Percentiles rank a stretch among this genome's conserved stretches.
Evolutionary conservation across 2,113 vertebrate genomes (phyloP).

Genomic region (Spea multiplicata): DNA sequence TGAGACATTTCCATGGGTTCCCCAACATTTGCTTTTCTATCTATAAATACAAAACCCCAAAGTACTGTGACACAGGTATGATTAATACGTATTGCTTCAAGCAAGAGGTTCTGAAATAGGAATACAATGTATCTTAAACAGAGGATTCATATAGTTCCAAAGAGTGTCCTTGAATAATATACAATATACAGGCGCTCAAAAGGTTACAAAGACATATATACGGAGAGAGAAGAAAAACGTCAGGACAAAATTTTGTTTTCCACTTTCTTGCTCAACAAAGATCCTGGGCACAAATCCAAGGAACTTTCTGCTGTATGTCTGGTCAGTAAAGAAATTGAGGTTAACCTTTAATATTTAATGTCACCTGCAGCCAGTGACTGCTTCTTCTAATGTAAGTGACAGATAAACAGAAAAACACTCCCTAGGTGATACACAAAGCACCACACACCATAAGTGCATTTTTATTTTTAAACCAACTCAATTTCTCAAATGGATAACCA

Average conservation of each 20-base stretch:
- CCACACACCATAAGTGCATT: slow-evolving; percentile 71
- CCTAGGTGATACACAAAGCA: slow-evolving; percentile 71
- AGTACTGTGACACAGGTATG: slow-evolving; percentile 22
- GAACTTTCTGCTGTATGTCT: slow-evolving; percentile 63
- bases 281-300: slow-evolving; percentile 59
- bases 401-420: slow-evolving; percentile 75
- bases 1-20: too few relatives aligned
- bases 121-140: slow-evolving; percentile 19
- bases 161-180: slow-evolving; percentile 41
- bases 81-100: slow-evolving; percentile 43
- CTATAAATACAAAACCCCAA: not conserved
- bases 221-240: not conserved
- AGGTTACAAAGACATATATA: not conserved
- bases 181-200: not conserved
- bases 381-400: slow-evolving; percentile 76
- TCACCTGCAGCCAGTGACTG: slow-evolving; percentile 76
- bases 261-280: slow-evolving; percentile 47
- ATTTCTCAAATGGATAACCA: slow-evolving; percentile 85
- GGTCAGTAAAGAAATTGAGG: slow-evolving; percentile 78
- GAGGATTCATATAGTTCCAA: slow-evolving; percentile 9
- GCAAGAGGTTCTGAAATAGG: slow-evolving; percentile 10
- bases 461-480: slow-evolving; percentile 82
- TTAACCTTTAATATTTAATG: slow-evolving; percentile 83
- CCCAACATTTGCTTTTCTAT: too few relatives aligned
- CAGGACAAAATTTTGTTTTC: not conserved